Conservation (phyloP, 2,113 vertebrate genomes). For the Siniperca chuatsi region DNA sequence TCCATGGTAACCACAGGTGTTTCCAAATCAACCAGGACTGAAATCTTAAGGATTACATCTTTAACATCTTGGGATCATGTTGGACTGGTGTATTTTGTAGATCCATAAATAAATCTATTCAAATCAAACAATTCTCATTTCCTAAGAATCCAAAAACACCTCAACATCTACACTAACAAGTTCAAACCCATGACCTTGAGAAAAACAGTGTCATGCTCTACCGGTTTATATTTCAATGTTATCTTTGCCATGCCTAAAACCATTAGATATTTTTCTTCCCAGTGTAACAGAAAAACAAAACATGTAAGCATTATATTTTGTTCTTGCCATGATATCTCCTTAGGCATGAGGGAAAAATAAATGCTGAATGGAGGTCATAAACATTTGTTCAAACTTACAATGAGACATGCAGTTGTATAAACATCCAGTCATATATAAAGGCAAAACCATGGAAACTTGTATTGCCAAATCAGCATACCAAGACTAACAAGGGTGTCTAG, state of each 20-base stretch:
- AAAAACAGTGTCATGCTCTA: neutral
- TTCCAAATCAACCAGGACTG: neutral
- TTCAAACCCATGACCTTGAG: neutral
- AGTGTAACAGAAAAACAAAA: neutral
- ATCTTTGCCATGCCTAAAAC: neutral
- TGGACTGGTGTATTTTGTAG: neutral
- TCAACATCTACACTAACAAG: neutral
- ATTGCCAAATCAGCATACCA: neutral
- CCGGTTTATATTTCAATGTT: neutral
- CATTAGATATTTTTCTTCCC: neutral
- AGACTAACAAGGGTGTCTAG: neutral
- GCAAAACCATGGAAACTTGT: neutral
- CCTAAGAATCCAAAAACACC: neutral
- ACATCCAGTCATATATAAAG: neutral
- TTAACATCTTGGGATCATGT: neutral
- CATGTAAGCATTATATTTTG: too few species aligned
- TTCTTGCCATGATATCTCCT: too few species aligned
- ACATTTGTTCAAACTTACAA: too few species aligned
- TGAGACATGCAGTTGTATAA: neutral
- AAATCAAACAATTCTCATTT: neutral
- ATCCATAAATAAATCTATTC: neutral
- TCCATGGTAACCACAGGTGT: neutral
- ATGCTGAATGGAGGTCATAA: too few species aligned
- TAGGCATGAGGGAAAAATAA: too few species aligned
- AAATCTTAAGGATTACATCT: neutral